Conservation (phyloP, 2,888 invertebrate genomes). For the Parthenolecanium corni region DNA sequence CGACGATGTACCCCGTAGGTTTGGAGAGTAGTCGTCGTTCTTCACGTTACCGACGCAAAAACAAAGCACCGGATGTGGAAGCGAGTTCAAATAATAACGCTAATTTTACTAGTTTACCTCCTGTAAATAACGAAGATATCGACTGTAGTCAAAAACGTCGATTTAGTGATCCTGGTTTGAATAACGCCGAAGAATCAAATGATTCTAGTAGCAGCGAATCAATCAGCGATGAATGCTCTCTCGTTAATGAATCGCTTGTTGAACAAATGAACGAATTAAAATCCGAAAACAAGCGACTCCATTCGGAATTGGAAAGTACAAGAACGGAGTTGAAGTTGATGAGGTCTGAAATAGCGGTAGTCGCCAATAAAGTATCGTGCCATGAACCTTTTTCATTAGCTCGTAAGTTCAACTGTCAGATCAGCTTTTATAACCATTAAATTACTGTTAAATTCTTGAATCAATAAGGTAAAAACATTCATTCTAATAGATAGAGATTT, state of each 20-base stretch:
- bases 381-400: constrained; percentile 19
- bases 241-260: constrained; percentile 8
- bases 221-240: constrained; percentile 9
- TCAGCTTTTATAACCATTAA: no score
- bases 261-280: constrained; percentile 29
- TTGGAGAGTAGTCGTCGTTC: constrained; percentile 2
- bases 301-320: constrained; percentile 26
- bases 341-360: constrained; percentile 25
- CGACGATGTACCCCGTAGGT: constrained; percentile 9
- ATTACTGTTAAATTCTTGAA: background rate
- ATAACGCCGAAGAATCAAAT: constrained; percentile 30
- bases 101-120: constrained; percentile 31
- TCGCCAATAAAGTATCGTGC: constrained; percentile 13
- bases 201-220: constrained; percentile 29
- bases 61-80: background rate
- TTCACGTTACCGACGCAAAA: background rate
- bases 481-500: no score
- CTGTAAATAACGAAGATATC: constrained; percentile 25
- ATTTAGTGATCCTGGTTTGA: constrained; percentile 31
- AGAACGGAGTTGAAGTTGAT: constrained; percentile 28
- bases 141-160: constrained; percentile 29
- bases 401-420: no score
- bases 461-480: no score
- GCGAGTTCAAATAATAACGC: background rate
- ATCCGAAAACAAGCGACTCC: constrained; percentile 28